Conservation (phyloP, 2,113 vertebrate genomes). For the Bubalus kerabau region DNA sequence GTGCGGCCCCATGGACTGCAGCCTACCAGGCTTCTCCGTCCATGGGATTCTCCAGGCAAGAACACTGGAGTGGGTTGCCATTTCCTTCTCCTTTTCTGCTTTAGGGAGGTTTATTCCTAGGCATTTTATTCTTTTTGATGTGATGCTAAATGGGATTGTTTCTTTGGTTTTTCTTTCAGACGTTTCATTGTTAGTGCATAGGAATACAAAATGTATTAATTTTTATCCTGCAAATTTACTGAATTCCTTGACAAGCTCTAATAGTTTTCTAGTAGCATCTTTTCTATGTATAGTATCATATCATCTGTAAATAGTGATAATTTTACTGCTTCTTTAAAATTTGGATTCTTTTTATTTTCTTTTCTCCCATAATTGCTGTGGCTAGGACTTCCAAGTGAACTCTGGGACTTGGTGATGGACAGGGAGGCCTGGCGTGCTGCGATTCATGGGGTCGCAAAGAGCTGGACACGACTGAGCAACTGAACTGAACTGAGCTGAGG, state of each 20-base stretch:
- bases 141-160: background rate
- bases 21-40: too few species aligned
- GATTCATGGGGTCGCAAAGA: too few species aligned
- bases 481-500: too few species aligned
- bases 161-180: background rate
- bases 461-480: too few species aligned
- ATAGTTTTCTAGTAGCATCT: background rate
- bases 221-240: background rate
- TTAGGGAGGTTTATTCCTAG: background rate
- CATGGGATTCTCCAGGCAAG: too few species aligned
- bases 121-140: background rate
- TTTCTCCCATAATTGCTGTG: background rate
- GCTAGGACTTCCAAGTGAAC: background rate
- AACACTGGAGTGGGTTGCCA: too few species aligned
- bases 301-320: background rate
- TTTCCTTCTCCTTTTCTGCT: background rate
- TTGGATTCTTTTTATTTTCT: background rate
- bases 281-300: background rate
- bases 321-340: background rate
- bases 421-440: too few species aligned
- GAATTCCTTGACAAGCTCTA: background rate
- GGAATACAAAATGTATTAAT: background rate
- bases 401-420: too few species aligned
- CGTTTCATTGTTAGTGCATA: background rate
- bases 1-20: too few species aligned